Conservation (phyloP, 2,797 vertebrate genomes). For the Pseudocheirus occidentalis region DNA sequence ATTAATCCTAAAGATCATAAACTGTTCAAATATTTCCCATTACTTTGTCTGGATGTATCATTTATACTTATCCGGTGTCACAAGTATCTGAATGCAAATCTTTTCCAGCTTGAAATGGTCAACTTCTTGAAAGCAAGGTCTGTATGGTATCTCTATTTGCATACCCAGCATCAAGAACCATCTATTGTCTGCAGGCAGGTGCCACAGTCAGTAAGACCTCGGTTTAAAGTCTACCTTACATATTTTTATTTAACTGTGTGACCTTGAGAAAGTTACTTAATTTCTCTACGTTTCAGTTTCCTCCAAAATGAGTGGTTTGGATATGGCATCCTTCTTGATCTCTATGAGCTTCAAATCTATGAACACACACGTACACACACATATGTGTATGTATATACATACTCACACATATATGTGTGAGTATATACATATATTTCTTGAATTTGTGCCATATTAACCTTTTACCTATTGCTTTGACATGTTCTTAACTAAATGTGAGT, state of each 20-base stretch:
- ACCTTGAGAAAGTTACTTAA: neutral
- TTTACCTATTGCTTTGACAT: neutral
- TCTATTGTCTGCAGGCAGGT: neutral
- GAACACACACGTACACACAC: neutral
- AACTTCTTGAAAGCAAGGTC: neutral
- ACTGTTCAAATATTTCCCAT: neutral
- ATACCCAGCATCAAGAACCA: neutral
- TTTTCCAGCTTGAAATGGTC: neutral
- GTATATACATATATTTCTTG: neutral
- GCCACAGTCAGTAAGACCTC: neutral
- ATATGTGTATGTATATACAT: neutral
- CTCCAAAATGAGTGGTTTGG: neutral
- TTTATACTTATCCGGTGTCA: neutral
- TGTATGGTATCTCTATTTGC: neutral
- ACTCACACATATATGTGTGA: neutral
- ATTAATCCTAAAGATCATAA: neutral
- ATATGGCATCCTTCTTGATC: neutral
- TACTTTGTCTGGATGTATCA: neutral
- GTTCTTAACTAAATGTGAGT: neutral
- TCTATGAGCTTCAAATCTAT: neutral
- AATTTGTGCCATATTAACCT: neutral
- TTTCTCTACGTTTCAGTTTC: neutral
- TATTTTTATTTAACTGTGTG: neutral
- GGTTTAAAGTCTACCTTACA: neutral
- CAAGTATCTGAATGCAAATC: neutral